Evolutionary conservation across 2,888 invertebrate genomes (phyloP).

Genomic region (Heliconius erato): DNA sequence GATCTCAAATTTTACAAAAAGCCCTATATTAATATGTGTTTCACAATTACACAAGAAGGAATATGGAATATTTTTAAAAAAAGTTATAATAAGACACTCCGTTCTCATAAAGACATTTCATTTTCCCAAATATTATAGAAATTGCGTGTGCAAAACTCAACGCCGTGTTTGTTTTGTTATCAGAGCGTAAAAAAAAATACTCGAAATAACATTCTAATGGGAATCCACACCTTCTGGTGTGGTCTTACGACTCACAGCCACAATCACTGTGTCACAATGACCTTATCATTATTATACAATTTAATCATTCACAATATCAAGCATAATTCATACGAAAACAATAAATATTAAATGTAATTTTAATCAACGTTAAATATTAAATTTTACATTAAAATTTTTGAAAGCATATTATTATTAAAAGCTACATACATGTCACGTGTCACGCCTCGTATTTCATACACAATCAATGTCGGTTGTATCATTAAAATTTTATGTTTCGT

Average conservation of each 20-base stretch:
- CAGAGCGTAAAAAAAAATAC: no score
- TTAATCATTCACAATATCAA: background rate
- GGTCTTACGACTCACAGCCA: background rate
- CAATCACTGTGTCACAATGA: background rate
- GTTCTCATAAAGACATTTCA: no score
- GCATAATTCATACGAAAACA: slow-evolving; percentile 6
- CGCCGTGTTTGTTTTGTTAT: no score
- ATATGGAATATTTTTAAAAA: no score
- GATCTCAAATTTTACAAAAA: no score
- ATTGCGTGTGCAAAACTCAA: no score
- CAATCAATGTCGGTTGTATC: slow-evolving; percentile 57
- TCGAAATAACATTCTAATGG: background rate
- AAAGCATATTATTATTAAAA: slow-evolving; percentile 49
- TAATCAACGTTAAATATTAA: background rate
- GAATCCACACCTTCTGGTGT: no score
- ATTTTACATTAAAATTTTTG: slow-evolving; percentile 16
- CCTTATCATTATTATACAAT: background rate
- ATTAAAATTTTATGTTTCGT: slow-evolving; percentile 42
- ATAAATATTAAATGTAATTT: slow-evolving; percentile 17
- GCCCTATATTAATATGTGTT: no score
- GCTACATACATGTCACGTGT: slow-evolving; percentile 25
- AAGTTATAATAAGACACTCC: no score
- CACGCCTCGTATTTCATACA: slow-evolving; percentile 42
- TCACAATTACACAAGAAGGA: no score
- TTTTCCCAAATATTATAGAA: no score